Base-by-base conservation (phyloP, 2,888 invertebrate species). In the Temnothorax rugatulus region DNA sequence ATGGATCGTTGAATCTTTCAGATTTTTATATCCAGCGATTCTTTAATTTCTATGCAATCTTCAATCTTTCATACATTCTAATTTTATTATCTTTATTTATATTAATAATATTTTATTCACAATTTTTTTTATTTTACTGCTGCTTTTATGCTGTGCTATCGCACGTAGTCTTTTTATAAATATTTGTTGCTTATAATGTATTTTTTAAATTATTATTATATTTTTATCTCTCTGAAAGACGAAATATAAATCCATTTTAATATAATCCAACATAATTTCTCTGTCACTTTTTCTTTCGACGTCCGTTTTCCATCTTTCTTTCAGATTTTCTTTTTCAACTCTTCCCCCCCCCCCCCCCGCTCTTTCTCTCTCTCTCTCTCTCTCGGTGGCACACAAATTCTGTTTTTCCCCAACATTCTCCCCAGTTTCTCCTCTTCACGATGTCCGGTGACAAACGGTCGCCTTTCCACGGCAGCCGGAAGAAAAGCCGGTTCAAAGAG, bases 401-500 rank as follows among this genome's bases (percentile, higher is more conserved):
- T 77, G 76, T 69, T 82, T 71, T 71, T 84, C 57, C 13, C 21
- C 61, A 73, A 73, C 71, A n/a, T 84, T 64, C 38, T 47, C 66
- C 34, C 47, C 38, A 69, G 79, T 81, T 61, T 81, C 71, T 44
- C 77, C 59, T 75, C 83, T 77, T 83, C 77, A 63, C 76, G 77
- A 83, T 76, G 83, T 82, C 74, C 77, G 68, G 71, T 79, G 84
- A 79, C 77, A 82, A 84, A 82, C 82, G 84, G 54, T 44, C 63
- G 77, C 86, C 71, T 87, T 86, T 85, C 76, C 63, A 21, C 74
- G 86, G 66, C 61, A 82, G 63, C 61, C 83, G 81, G 73, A 74
- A 87, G 87, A 77, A 85, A 84, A 84, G 86, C 84, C 83, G 38
- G 64, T 81, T 63, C 71, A 84, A 74, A 61, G 75, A 54, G 66